phyloP scores from a whole-genome alignment of 1,140 invertebrate genomes.

The Atta cephalotes region DNA sequence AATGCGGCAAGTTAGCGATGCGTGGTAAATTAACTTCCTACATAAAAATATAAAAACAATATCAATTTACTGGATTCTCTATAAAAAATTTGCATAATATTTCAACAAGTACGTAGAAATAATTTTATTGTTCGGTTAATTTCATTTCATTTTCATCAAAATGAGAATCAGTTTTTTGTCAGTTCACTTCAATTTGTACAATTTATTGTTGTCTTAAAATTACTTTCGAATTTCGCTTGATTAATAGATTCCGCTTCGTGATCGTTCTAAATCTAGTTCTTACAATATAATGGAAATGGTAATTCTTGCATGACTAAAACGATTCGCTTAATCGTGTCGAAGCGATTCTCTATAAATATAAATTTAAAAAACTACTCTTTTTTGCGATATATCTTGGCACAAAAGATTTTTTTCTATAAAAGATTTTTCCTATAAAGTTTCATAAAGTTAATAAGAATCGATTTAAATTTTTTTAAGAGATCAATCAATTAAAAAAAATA shows the following conservation, averaged over 20 bases:
- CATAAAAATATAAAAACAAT: slow-evolving; percentile 39
- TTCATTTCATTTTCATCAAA: neutral
- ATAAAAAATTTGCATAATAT: slow-evolving; percentile 40
- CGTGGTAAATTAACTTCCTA: neutral
- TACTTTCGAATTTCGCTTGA: neutral
- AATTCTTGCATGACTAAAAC: slow-evolving; percentile 13
- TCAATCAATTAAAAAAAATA: neutral
- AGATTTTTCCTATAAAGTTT: neutral
- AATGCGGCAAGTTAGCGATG: neutral
- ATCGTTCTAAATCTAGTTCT: neutral
- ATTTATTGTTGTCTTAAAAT: neutral
- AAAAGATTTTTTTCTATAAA: neutral
- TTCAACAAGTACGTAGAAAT: slow-evolving; percentile 50
- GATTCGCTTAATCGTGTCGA: neutral
- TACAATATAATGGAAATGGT: slow-evolving; percentile 18
- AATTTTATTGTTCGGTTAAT: neutral
- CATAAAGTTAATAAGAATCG: too few relatives aligned
- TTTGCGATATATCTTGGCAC: neutral
- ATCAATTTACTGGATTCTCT: neutral
- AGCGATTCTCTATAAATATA: neutral
- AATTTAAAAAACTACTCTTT: slow-evolving; percentile 7
- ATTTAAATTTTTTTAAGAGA: neutral
- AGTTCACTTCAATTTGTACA: neutral
- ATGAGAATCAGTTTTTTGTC: neutral
- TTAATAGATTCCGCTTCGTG: neutral